Base-by-base conservation (phyloP, 2,113 vertebrate genomes). In the Progne subis region DNA sequence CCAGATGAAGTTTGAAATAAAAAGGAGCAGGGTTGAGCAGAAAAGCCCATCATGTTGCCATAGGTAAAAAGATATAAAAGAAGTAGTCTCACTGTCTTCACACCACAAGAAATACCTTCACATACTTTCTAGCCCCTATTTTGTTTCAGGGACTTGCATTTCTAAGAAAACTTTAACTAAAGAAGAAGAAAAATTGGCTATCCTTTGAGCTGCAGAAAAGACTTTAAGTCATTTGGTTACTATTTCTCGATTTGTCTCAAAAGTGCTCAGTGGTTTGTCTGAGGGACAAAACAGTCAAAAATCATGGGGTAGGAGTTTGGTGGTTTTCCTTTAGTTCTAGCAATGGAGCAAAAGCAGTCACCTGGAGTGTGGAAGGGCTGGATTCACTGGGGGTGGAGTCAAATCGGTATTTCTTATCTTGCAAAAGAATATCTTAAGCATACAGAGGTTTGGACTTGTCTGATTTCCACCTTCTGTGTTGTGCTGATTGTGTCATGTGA, bases 1-100 rank as follows among this genome's bases (percentile, higher is more conserved):
- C 50, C 52, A 71, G 64, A 15, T 2, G 6, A 67, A 59, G 39
- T 60, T 24, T 47, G 68, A 39, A 28, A 68, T 61, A 67, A 31
- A 79, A 85, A 68, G 72, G 21, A 83, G 32, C 34, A 25, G 63
- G 15, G 75, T 4, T 60, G 46, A 94, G 46, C 67, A 50, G 63
- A 90, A 37, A 94, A 96, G 37, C 46, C 60, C 94, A 56, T 85
- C 52, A 65, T 32, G 88, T 88, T 90, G 82, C 80, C 76, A 26
- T 25, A 32, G 52, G 65, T 92, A 44, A 86, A 43, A 83, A 77
- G 53, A 31, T 64, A 80, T 47, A 63, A 75, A 44, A 41, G 5
- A 82, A 87, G 41, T 12, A 47, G 20, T 34, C 32, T 84, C 37
- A 11, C 20, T 8, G 4, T 23, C 55, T 50, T 90, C 23, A 46